phyloP scores from a whole-genome alignment of 2,888 invertebrate species.

The Thymelicus acteon region DNA sequence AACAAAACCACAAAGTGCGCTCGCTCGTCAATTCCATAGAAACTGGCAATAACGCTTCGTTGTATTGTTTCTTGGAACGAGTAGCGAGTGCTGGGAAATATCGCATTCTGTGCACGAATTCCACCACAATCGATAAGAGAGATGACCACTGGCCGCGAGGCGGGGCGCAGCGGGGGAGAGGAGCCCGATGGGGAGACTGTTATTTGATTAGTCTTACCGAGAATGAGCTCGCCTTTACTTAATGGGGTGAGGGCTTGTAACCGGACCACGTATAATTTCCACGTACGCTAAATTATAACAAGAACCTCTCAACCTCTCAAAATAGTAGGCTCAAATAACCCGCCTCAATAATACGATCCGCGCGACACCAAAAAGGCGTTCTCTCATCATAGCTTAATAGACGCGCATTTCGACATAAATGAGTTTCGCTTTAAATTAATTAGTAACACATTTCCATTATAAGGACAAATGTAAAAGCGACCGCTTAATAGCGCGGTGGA shows the following conservation, averaged over 20 bases:
- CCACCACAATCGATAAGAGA: slow-evolving; percentile 85
- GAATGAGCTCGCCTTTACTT: slow-evolving; percentile 84
- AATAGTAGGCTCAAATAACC: slow-evolving; percentile 18
- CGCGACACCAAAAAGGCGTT: slow-evolving; percentile 67
- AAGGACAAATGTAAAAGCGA: slow-evolving; percentile 85
- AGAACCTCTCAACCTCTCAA: slow-evolving; percentile 15
- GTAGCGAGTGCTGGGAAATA: slow-evolving; percentile 78
- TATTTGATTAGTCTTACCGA: slow-evolving; percentile 86
- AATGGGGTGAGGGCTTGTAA: slow-evolving; percentile 84
- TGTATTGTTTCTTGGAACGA: slow-evolving; percentile 49
- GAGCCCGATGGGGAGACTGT: slow-evolving; percentile 75
- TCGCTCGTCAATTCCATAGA: not conserved
- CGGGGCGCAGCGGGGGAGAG: slow-evolving; percentile 54
- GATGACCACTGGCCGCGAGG: slow-evolving; percentile 83
- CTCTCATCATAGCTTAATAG: slow-evolving; percentile 82
- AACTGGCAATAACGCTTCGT: slow-evolving; percentile 40
- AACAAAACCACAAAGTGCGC: not conserved
- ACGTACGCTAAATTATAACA: slow-evolving; percentile 54
- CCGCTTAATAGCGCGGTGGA: slow-evolving; percentile 85
- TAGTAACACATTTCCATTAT: slow-evolving; percentile 85
- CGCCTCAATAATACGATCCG: slow-evolving; percentile 63
- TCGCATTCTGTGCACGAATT: slow-evolving; percentile 84
- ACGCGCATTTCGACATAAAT: slow-evolving; percentile 84
- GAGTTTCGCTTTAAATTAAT: slow-evolving; percentile 84
- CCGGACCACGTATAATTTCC: slow-evolving; percentile 80